Evolutionary conservation across 2,888 invertebrate species (phyloP), one percentile per base, ranked within the genome.

Genomic region (Halictus quadricinctus): DNA sequence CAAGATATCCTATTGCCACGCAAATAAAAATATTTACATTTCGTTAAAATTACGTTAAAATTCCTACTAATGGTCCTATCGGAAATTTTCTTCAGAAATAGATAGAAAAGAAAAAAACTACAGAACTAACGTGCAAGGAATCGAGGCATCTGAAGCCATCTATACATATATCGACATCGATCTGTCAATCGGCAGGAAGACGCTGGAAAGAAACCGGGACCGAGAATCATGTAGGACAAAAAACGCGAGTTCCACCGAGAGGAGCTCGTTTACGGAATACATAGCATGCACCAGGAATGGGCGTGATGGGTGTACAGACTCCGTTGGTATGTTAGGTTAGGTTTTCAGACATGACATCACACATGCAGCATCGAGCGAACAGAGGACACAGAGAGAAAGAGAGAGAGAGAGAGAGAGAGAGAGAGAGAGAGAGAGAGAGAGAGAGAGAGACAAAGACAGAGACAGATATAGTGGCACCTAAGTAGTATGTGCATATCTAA

Each of bases 341-440:
- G 90, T 92, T 89, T 76, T 76, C 88, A 91, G 91, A 92, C 91
- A 91, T 93, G 93, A 93, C 93, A 93, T 93, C 93, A 92, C 91
- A 90, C 89, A 89, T 89, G 79, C 81, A 85, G 75, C 83, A 81
- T 82, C 80, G 85, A 84, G 76, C 85, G 75, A 48, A 70, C 60
- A 70, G 66, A 50, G 70, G 58, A 73, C 75, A 54, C n/a, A n/a
- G n/a, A 54, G 8, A 43, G 43, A 8, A 75, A 83, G 85, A 54
- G 72, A 85, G 15, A 60, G 48, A 36, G 3, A 36, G 4, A 36
- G 36, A 36, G 36, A 36, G 4, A 36, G 72, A 83, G 74, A 85
- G 36, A 46, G 82, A 76, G 66, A 76, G 41, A 54, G 74, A 8
- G 8, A 43, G 8, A 66, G 72, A 69, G 70, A 48, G 69, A 36